These are phyloP conservation scores for Himantopus leucocephalus DNA, from an alignment of 2,113 vertebrate species.

Conservation along the genomic window DNA sequence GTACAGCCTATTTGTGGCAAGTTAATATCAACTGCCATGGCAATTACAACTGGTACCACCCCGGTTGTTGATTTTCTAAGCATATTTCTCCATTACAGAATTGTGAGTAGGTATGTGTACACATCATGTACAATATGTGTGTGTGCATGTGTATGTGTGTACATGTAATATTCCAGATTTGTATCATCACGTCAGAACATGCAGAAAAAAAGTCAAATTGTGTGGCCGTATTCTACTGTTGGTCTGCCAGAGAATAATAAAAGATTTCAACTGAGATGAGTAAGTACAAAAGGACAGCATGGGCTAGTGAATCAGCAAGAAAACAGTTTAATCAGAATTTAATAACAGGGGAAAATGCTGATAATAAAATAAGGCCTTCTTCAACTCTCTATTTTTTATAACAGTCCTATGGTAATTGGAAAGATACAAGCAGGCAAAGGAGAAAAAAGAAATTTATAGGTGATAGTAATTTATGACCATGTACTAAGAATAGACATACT, in stretches of 20 bases:
- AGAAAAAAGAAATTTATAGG: constrained; percentile 11
- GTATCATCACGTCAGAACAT: not conserved
- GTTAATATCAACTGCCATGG: not conserved
- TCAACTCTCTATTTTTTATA: not conserved
- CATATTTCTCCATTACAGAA: not conserved
- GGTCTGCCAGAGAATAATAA: not conserved
- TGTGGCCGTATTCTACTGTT: not conserved
- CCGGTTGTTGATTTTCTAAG: not conserved
- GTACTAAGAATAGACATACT: constrained; percentile 42
- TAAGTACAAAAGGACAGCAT: not conserved
- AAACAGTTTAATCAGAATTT: not conserved
- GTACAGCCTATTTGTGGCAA: not conserved
- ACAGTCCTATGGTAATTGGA: not conserved
- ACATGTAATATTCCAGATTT: not conserved
- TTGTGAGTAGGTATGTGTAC: not conserved
- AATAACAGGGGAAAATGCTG: not conserved
- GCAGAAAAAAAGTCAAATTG: not conserved
- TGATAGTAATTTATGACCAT: constrained; percentile 34
- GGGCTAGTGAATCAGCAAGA: not conserved
- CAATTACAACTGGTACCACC: not conserved
- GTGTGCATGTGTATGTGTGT: no score
- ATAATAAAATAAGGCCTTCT: not conserved
- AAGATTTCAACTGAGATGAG: not conserved
- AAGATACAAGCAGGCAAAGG: not conserved
- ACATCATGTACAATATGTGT: not conserved